Evolutionary conservation across 2,113 vertebrate genomes (phyloP).

Genomic region (Tichodroma muraria): DNA sequence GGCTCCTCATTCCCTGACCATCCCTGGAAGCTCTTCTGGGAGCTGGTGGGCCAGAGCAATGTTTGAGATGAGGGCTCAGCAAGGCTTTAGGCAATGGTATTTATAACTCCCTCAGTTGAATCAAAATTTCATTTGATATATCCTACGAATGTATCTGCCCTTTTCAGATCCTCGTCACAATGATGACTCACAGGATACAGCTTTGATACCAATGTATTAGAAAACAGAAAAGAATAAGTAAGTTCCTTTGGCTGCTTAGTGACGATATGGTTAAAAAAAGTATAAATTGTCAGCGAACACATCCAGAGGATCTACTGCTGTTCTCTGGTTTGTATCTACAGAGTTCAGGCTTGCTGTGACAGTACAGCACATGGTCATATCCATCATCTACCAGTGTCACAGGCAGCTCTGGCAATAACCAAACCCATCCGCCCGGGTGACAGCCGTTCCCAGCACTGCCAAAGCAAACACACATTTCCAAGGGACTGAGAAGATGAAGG

Average conservation of each 20-base stretch:
- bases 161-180: conserved; percentile 11
- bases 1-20: not conserved
- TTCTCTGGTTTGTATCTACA: not conserved
- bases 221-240: not conserved
- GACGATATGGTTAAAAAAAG: not conserved
- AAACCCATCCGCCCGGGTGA: not conserved
- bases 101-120: not conserved
- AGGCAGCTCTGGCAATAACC: not conserved
- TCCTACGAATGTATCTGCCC: not conserved
- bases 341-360: not conserved
- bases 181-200: not conserved
- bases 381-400: not conserved
- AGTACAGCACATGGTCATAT: accelerated
- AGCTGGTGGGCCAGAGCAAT: not conserved
- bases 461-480: not conserved
- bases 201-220: not conserved
- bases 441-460: not conserved
- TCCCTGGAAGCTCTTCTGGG: not conserved
- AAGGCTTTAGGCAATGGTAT: not conserved
- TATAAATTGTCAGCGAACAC: not conserved
- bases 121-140: not conserved
- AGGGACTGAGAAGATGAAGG: not conserved
- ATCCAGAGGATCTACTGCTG: not conserved
- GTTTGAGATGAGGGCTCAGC: not conserved
- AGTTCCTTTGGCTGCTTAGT: not conserved